Evolutionary conservation across 1,140 invertebrate species (phyloP).

Genomic region (Pseudomyrmex dendroicus): DNA sequence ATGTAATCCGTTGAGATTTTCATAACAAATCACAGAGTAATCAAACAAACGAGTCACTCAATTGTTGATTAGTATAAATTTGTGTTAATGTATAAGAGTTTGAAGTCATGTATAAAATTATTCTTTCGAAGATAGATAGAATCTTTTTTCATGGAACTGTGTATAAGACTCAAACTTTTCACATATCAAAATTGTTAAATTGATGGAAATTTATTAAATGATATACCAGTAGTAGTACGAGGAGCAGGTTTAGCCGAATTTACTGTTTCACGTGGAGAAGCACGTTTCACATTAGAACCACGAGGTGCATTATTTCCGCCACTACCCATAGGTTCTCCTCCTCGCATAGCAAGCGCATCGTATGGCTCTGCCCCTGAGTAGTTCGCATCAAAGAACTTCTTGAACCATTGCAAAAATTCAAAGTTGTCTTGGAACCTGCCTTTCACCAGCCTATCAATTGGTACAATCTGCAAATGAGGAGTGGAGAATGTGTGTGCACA

Average conservation of each 20-base stretch:
- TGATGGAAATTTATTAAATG: conserved; percentile 64
- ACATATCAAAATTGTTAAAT: conserved; percentile 6
- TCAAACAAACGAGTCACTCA: conserved; percentile 39
- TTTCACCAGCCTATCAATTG: conserved; percentile 96
- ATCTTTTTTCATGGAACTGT: conserved; percentile 23
- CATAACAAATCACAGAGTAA: background rate
- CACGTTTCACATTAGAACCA: conserved; percentile 83
- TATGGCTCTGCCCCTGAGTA: conserved; percentile 95
- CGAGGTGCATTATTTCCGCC: conserved; percentile 87
- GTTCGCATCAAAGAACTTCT: conserved; percentile 99
- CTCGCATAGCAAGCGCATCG: conserved; percentile 93
- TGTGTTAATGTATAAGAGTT: conserved; percentile 46
- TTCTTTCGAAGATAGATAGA: background rate
- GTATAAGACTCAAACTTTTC: conserved; percentile 30
- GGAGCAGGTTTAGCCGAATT: conserved; percentile 78
- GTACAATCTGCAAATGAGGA: conserved; percentile 91
- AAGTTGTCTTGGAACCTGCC: conserved; percentile 99
- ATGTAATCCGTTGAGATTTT: background rate
- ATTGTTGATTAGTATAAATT: conserved; percentile 51
- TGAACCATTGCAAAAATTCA: conserved; percentile 99
- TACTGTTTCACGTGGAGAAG: conserved; percentile 77
- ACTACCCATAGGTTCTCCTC: conserved; percentile 92
- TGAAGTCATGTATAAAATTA: conserved; percentile 22
- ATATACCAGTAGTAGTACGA: conserved; percentile 82
- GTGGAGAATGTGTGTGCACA: conserved; percentile 81